phyloP scores from a whole-genome alignment of 2,888 invertebrate species.

The Baccha elongata region DNA sequence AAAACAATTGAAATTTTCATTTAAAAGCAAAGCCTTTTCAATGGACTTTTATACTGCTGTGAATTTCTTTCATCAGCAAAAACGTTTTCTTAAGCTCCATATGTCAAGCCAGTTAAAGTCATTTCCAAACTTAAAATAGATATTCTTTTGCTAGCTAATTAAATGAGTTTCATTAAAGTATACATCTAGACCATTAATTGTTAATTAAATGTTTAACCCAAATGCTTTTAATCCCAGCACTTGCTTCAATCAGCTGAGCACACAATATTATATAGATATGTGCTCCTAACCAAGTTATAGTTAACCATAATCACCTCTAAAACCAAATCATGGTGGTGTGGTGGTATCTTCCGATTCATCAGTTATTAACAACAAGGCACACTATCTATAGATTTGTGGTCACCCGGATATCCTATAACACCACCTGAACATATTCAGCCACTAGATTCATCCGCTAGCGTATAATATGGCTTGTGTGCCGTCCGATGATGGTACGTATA shows the following conservation, averaged over 20 bases:
- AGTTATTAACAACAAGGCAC: conserved; percentile 58
- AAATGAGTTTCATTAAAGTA: not conserved
- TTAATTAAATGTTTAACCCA: conserved; percentile 13
- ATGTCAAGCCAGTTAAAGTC: too few species aligned
- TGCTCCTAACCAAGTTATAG: too few species aligned
- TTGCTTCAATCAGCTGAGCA: conserved; percentile 34
- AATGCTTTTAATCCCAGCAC: conserved; percentile 16
- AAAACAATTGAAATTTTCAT: too few species aligned
- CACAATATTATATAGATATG: conserved; percentile 22
- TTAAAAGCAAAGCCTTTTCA: too few species aligned
- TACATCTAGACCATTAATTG: conserved; percentile 10
- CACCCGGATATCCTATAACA: conserved; percentile 29
- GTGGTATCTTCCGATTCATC: conserved; percentile 54
- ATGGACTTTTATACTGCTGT: too few species aligned
- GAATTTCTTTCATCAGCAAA: too few species aligned
- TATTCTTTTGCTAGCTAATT: too few species aligned
- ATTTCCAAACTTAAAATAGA: too few species aligned
- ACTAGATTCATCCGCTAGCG: conserved; percentile 32
- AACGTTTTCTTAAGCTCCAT: too few species aligned
- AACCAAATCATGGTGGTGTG: conserved; percentile 46
- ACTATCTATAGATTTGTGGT: conserved; percentile 21
- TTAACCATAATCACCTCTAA: conserved; percentile 33
- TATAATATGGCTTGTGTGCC: conserved; percentile 37
- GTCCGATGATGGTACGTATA: not conserved
- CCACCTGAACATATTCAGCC: conserved; percentile 35